Base-by-base conservation (phyloP, 1,140 invertebrate genomes). In the Steinernema feltiae region DNA sequence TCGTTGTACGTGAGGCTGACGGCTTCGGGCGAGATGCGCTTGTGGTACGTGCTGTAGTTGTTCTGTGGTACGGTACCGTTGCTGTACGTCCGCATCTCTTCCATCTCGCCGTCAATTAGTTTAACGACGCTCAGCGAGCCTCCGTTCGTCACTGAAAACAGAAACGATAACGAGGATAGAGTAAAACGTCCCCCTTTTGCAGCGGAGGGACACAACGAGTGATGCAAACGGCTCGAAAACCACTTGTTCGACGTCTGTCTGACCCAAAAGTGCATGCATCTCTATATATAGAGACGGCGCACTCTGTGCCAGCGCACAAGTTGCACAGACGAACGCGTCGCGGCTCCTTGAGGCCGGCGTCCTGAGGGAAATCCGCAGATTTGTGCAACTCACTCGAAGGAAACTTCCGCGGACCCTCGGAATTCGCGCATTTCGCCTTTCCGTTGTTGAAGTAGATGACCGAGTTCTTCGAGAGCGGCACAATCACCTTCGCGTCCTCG, bases 381-480 rank as follows among this genome's bases (percentile, higher is more conserved):
- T 63, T 63, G 7, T 27, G 24, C 53, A 27, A 63, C 53, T 63
- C 24, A 63, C 53, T 27, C 53, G 24, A n/a, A n/a, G 53, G 53
- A 27, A 63, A 63, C 53, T 63, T 63, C 53, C 35, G 18, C 35
- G 53, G 53, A 27, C 24, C 24, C 24, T 63, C 53, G 7, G 24
- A 12, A 27, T 63, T 63, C 15, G 53, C 7, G 15, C 2, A 15
- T 27, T 63, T 63, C 12, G 24, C 7, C 24, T 21, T 63, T 27
- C 53, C 53, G 24, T 63, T 63, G 53, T 63, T 63, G 24, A n/a
- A 63, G 24, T 63, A 63, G 53, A 63, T 63, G 15, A 63, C 53
- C 53, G 53, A 63, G 24, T 63, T 63, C 53, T 63, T 63, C 2
- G 53, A 63, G 7, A 63, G 53, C 7, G 53, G 53, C 2, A 63